Evolutionary conservation across 1,140 invertebrate species (phyloP), one percentile per base, ranked within the genome.

Genomic region (Megathymus violae): DNA sequence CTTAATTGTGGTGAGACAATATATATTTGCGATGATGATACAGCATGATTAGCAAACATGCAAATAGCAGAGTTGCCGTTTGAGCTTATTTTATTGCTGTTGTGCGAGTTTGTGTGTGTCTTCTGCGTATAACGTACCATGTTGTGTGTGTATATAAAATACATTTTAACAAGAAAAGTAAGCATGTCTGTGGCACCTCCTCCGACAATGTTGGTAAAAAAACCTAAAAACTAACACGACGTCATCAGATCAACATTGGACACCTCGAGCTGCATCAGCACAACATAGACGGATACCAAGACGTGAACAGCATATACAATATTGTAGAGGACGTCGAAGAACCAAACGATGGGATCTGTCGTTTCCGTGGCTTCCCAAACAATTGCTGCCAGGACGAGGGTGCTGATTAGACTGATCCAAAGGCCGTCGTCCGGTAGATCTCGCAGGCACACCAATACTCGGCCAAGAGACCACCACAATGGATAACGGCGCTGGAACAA

Each of bases 331-430:
- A 69, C 25, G 13, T 79, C 77, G 1, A 74, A 44, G 0, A 76
- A 16, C 1, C 34, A 0, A 58, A 50, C 6, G 25, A 66, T 13
- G 9, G 62, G 7, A 10, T 58, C 11, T 0, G 61, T n/a, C 6
- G 59, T 17, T 0, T 67, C 59, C 4, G 71, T 41, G 11, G 71
- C 66, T 0, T 74, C 62, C 17, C 62, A 60, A 0, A 80, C 44
- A 9, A 81, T 66, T 1, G 64, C 71, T 0, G 69, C 0, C 0
- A 86, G 58, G 0, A 64, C 74, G 0, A 66, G 5, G 13, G 25
- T 25, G 51, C 84, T 83, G 1, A 87, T 72, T 34, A 75, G 58
- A 9, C 65, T 64, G 59, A 85, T 87, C 84, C 82, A 87, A 1
- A 66, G 1, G 0, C 67, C 61, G 13, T 80, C 65, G 10, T 85